Base-by-base conservation (phyloP, 2,888 invertebrate species). In the Dolomedes plantarius region DNA sequence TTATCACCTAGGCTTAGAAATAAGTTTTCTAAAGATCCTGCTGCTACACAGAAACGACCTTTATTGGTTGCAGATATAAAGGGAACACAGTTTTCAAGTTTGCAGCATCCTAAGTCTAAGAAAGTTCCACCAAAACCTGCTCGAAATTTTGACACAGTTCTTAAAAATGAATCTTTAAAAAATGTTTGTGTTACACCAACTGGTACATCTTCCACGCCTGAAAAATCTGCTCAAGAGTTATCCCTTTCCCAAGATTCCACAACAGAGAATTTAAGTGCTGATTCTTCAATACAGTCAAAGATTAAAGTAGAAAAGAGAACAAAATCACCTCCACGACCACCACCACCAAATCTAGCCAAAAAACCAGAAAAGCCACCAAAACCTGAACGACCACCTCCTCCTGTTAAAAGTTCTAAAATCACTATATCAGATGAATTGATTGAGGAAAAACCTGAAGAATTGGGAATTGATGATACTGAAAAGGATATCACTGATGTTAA, bases 131-230 rank as follows among this genome's bases (percentile, higher is more conserved):
- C 23, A 29, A 83, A 67, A n/a, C 67, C 65, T n/a, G 73, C 72
- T 27, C 65, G 83, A 28, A 76, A 69, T 28, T 81, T 87, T 39
- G 75, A 77, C 32, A 77, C 80, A 7, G 77, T 87, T 65, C 69
- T 87, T 27, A 87, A 69, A 56, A 87, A 87, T 73, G 73, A 76
- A 39, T 62, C 73, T 29, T 32, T 87, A n/a, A 81, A 76, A 62
- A 72, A 65, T 19, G 65, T 87, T 32, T 46, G 36, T 27, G 32
- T 67, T 32, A 39, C 87, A 11, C 65, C 86, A 0, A 16, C 31
- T 27, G 72, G 79, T 28, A 27, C 46, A 56, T n/a, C n/a, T n/a
- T 76, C 74, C 27, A 68, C 79, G 16, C 65, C 76, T 27, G 39
- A 65, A 36, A 9, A 68, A 6, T 32, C 46, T 46, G 16, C 23